Percentiles rank a stretch among this genome's conserved stretches.
Conservation (phyloP, 2,888 invertebrate species). For the Timema podura region DNA sequence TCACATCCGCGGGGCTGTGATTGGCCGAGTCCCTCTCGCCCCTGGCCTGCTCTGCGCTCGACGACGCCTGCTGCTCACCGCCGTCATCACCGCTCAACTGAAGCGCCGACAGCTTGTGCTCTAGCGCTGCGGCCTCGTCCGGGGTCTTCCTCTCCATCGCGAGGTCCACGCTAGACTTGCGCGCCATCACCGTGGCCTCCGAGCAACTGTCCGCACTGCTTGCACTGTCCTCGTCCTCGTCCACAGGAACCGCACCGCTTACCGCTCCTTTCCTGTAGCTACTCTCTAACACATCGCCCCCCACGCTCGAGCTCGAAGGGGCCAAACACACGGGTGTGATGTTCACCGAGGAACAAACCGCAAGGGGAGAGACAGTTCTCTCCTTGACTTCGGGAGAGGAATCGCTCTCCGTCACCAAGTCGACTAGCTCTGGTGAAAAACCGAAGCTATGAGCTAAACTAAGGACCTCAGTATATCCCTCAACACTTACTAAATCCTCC, state of each 20-base stretch:
- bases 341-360: no score
- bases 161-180: constrained; percentile 23
- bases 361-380: no score
- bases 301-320: no score
- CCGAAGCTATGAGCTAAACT: no score
- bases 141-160: constrained; percentile 18
- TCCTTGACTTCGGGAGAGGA: no score
- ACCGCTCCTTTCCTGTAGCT: no score
- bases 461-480: no score
- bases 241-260: neutral
- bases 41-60: neutral
- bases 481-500: no score
- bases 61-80: constrained; percentile 1
- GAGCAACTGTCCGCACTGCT: constrained; percentile 18
- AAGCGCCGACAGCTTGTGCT: constrained; percentile 33
- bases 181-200: constrained; percentile 18
- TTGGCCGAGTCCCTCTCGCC: constrained; percentile 63
- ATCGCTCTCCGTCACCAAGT: no score
- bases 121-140: constrained; percentile 23
- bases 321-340: no score
- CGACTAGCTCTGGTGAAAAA: no score
- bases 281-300: no score
- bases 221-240: constrained; percentile 14
- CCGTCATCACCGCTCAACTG: constrained; percentile 27
- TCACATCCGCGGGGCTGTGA: constrained; percentile 70